Conservation (phyloP, 1,140 invertebrate genomes). For the Trachelipus rathkii region DNA sequence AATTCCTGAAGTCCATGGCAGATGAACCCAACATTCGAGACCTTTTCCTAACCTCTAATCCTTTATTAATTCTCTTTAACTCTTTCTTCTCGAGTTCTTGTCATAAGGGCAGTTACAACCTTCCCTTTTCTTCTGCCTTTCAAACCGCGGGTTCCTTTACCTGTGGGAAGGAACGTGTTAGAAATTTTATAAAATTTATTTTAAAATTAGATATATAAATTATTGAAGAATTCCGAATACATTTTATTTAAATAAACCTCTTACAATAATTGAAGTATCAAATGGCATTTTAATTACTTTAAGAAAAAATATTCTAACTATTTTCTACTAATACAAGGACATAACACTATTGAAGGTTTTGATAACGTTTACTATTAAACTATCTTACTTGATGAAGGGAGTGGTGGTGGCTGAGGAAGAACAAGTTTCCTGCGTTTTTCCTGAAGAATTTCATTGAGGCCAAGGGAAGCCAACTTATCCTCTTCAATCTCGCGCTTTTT, state of each 20-base stretch:
- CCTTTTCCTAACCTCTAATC: no score
- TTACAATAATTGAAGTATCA: no score
- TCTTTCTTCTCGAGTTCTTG: slow-evolving; percentile 28
- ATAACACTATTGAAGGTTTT: not conserved
- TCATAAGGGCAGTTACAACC: slow-evolving; percentile 2
- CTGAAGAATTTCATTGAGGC: slow-evolving; percentile 29
- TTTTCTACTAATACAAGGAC: not conserved
- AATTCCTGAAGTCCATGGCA: no score
- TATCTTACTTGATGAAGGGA: slow-evolving; percentile 55
- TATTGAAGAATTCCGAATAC: no score
- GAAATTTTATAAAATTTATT: no score
- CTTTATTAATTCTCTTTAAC: no score
- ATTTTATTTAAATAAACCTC: no score
- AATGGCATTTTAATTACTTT: not conserved
- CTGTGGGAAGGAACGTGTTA: not conserved
- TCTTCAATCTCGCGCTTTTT: slow-evolving; percentile 22
- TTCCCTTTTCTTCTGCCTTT: slow-evolving; percentile 7
- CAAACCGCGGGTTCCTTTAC: not conserved
- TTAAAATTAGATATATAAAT: no score
- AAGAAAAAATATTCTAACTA: not conserved
- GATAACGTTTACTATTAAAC: not conserved
- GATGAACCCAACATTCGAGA: no score
- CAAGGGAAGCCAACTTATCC: slow-evolving; percentile 28
- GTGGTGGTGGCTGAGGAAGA: slow-evolving; percentile 62
- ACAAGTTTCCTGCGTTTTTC: slow-evolving; percentile 48